These are phyloP conservation scores for Ptychadena robeensis DNA, from an alignment of 2,797 vertebrate genomes.

Conservation along the genomic window DNA sequence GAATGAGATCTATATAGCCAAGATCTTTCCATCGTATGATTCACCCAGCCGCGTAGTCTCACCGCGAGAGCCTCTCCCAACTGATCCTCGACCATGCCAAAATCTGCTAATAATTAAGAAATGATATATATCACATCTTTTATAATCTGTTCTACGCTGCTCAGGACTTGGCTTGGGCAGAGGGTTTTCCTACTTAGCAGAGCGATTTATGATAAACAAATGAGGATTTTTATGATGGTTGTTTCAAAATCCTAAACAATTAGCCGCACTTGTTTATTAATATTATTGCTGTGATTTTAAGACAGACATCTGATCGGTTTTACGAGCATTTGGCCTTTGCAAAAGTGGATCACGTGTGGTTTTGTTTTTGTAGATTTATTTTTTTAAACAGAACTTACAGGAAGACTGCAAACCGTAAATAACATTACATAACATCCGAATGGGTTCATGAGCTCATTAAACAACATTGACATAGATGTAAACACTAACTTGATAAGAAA, in stretches of 20 bases:
- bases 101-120: constrained; percentile 57
- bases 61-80: constrained; percentile 52
- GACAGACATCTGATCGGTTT: constrained; percentile 25
- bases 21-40: constrained; percentile 36
- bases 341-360: neutral
- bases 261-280: constrained; percentile 35
- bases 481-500: too few species aligned
- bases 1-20: constrained; percentile 17
- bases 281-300: constrained; percentile 30
- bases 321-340: constrained; percentile 20
- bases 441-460: neutral
- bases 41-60: constrained; percentile 32
- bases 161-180: constrained; percentile 14
- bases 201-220: constrained; percentile 50
- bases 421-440: neutral
- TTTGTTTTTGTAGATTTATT: constrained; percentile 34
- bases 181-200: constrained; percentile 37
- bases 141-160: constrained; percentile 37
- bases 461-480: neutral
- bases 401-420: neutral
- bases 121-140: constrained; percentile 39
- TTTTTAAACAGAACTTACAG: neutral
- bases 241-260: constrained; percentile 43
- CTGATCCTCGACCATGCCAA: constrained; percentile 19
- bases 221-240: constrained; percentile 47